phyloP scores from a whole-genome alignment of 2,797 vertebrate genomes.

The Percopsis omiscomaycus region DNA sequence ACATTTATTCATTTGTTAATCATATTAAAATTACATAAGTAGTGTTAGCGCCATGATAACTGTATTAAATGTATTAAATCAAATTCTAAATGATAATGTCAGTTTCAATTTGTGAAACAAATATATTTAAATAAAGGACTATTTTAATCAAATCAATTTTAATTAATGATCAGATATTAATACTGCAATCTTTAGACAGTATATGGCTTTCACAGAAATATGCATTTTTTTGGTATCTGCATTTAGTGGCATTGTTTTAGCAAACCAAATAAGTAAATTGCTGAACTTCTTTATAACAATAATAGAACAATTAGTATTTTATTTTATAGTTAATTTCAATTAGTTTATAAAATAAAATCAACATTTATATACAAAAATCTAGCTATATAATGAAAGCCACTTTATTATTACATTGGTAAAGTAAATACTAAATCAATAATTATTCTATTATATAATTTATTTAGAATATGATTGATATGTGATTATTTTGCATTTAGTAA shows the following conservation, averaged over 20 bases:
- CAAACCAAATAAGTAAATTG: too few species aligned
- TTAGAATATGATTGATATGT: neutral
- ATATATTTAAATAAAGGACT: neutral
- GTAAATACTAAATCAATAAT: conserved; percentile 5
- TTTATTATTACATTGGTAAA: conserved; percentile 17
- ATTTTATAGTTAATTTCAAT: too few species aligned
- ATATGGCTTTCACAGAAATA: too few species aligned
- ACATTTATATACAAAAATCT: too few species aligned
- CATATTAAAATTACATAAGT: neutral
- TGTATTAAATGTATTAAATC: too few species aligned
- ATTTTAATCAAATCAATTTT: neutral
- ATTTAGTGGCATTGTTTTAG: too few species aligned
- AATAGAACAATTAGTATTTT: too few species aligned
- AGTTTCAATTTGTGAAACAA: neutral
- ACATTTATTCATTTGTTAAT: neutral
- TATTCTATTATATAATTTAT: neutral
- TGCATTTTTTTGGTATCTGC: too few species aligned
- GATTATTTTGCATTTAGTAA: conserved; percentile 20
- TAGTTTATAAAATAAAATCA: neutral
- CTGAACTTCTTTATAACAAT: too few species aligned
- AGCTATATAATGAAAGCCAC: neutral
- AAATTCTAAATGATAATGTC: too few species aligned
- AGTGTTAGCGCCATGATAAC: neutral
- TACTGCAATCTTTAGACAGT: too few species aligned
- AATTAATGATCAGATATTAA: too few species aligned